Evolutionary conservation across 1,140 invertebrate species (phyloP), one percentile per base, ranked within the genome.

Genomic region (Pristionchus pacificus): DNA sequence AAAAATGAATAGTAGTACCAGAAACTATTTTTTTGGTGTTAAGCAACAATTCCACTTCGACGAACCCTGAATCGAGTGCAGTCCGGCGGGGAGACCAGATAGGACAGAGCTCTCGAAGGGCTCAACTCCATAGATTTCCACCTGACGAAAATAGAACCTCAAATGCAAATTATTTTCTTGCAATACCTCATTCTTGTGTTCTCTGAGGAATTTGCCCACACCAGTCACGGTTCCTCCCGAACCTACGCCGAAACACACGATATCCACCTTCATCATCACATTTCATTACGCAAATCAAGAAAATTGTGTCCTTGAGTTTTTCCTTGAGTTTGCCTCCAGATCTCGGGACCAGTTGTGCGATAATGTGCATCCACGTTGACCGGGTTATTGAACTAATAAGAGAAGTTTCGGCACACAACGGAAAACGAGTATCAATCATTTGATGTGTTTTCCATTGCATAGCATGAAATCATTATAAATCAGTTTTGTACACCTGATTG

Each of bases 291-390:
- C n/a, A n/a, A n/a, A n/a, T n/a, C n/a, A n/a, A n/a, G n/a, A n/a
- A n/a, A n/a, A n/a, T n/a, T n/a, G n/a, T n/a, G n/a, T n/a, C n/a
- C n/a, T n/a, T n/a, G n/a, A n/a, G n/a, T n/a, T n/a, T 75, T 76
- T 14, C 72, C 76, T 28, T 74, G 29, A 27, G 76, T 78, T 32
- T 77, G 79, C 19, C 30, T 59, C 76, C 76, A 78, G 15, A 77
- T 77, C 60, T 77, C 75, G 6, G 61, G 75, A 13, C 62, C 75
- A 0, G 79, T 80, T 2, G 80, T 80, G 2, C 33, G 32, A 60
- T 80, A 80, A 68, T 80, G 79, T 55, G 76, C 69, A 68, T 79
- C 70, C 14, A 78, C 77, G 63, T 80, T 80, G 6, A 69, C 76
- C 14, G 71, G 75, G 55, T 80, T 80, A 59, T 72, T 75, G 65